phyloP scores from a whole-genome alignment of 2,888 invertebrate species.

The Trissonchulus latispiculum region DNA sequence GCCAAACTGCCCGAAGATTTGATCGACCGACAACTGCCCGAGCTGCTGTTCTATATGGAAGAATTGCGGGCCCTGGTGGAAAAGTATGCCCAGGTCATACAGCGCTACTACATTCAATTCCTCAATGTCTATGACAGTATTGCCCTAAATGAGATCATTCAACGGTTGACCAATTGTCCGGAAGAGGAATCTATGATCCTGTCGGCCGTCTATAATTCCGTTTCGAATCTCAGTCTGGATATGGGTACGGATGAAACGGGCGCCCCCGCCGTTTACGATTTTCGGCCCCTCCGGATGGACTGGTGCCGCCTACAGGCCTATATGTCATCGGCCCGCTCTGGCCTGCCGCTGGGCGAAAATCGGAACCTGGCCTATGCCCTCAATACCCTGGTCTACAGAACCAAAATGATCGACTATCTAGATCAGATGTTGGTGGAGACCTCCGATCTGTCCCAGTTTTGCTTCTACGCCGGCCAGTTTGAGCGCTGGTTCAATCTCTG shows the following conservation, averaged over 20 bases:
- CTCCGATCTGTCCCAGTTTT: constrained; percentile 76
- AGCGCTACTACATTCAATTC: constrained; percentile 94
- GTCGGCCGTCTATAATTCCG: constrained; percentile 67
- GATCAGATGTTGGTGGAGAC: constrained; percentile 94
- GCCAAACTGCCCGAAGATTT: constrained; percentile 15
- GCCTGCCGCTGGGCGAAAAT: constrained; percentile 63
- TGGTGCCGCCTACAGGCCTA: constrained; percentile 81
- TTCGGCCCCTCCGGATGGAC: constrained; percentile 83
- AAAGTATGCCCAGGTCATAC: constrained; percentile 92
- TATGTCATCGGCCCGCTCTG: constrained; percentile 11
- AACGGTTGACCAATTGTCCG: constrained; percentile 52
- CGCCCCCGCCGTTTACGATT: constrained; percentile 84
- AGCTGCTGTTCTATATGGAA: constrained; percentile 93
- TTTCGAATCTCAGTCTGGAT: constrained; percentile 5
- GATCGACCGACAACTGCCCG: constrained; percentile 64
- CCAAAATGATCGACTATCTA: constrained; percentile 92
- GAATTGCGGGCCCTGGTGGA: constrained; percentile 79
- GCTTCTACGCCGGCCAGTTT: constrained; percentile 87
- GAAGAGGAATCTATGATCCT: constrained; percentile 91
- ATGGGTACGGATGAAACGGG: not conserved
- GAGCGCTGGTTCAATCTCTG: constrained; percentile 98
- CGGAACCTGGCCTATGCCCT: constrained; percentile 76
- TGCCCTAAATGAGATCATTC: constrained; percentile 62
- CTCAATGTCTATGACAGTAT: constrained; percentile 90
- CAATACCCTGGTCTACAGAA: constrained; percentile 91